Percentiles rank a stretch among this genome's conserved stretches.
Evolutionary conservation across 64 coral and sea anemone genomes (phyloP).

Genomic region (Stylophora pistillata): DNA sequence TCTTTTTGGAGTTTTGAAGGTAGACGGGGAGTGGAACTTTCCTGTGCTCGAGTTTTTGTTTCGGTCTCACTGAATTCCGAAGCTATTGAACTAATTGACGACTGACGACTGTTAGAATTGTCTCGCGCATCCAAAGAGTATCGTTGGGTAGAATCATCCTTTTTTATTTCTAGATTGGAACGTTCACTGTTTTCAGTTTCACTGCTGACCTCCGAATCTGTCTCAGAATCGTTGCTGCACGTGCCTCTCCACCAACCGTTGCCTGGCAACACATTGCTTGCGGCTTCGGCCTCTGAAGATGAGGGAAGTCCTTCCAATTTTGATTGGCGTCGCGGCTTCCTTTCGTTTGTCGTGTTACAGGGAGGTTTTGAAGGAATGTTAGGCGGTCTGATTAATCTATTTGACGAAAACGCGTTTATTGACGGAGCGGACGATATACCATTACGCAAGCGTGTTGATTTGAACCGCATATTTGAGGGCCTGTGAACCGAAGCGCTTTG

Average conservation of each 20-base stretch:
- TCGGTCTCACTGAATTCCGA: background rate
- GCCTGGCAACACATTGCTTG: slow-evolving; percentile 13
- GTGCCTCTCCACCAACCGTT: slow-evolving; percentile 20
- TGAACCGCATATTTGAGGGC: background rate
- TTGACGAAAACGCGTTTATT: background rate
- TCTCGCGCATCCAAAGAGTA: background rate
- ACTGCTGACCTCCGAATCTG: background rate
- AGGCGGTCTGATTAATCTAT: background rate
- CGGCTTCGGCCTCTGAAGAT: background rate
- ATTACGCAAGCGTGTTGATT: background rate
- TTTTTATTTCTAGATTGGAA: background rate
- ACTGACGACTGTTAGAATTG: background rate
- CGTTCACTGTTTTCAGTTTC: background rate
- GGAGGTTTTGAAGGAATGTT: background rate
- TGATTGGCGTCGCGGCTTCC: background rate
- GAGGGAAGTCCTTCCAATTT: background rate
- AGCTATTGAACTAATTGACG: background rate
- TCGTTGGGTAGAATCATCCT: background rate
- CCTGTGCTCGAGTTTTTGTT: background rate
- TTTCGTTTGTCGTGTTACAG: background rate
- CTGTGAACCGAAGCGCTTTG: background rate
- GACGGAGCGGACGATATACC: background rate
- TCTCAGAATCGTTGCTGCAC: slow-evolving; percentile 12
- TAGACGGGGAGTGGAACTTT: background rate
- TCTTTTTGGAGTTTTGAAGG: background rate